Percentiles rank a stretch among this genome's conserved stretches.
Evolutionary conservation across 2,113 vertebrate genomes (phyloP).

Genomic region (Emydura subglobosa): DNA sequence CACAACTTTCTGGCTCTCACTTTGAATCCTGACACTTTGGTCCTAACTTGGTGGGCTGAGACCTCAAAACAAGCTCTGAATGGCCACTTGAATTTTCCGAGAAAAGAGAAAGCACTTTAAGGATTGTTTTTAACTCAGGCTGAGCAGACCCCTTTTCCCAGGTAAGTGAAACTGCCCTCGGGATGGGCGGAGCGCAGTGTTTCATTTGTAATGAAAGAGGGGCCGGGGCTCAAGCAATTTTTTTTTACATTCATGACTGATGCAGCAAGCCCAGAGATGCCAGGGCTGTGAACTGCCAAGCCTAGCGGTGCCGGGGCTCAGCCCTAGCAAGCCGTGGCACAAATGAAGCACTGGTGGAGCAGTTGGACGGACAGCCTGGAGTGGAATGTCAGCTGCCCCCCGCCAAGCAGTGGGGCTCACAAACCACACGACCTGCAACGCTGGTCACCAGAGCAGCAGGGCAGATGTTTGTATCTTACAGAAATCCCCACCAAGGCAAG

Average conservation of each 20-base stretch:
- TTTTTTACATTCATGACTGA: no score
- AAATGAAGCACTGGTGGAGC: background rate
- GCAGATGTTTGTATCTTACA: slow-evolving; percentile 38
- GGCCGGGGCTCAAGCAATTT: no score
- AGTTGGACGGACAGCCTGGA: slow-evolving; percentile 3
- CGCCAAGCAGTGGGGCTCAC: slow-evolving; percentile 12
- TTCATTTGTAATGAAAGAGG: no score
- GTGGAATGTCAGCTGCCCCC: background rate
- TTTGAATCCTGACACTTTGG: slow-evolving; percentile 56
- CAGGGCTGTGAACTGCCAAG: no score
- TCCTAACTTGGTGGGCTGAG: slow-evolving; percentile 47
- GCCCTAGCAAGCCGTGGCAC: no score
- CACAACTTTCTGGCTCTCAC: slow-evolving; percentile 52
- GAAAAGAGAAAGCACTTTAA: slow-evolving; percentile 70
- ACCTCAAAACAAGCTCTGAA: slow-evolving; percentile 34
- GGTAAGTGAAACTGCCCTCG: slow-evolving; percentile 41
- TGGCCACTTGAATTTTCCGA: slow-evolving; percentile 59
- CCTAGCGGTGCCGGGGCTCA: no score
- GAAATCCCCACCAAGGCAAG: slow-evolving; percentile 31
- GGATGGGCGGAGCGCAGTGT: background rate
- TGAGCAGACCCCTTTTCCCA: slow-evolving; percentile 29
- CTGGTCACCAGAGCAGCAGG: slow-evolving; percentile 1
- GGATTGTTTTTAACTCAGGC: slow-evolving; percentile 51
- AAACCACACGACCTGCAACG: background rate
- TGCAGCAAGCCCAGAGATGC: no score